A percentile compares a stretch with the other conserved stretches of the same genome.
These are phyloP conservation scores for Bombyx huttoni DNA, from an alignment of 2,888 invertebrate species.

Conservation along the genomic window DNA sequence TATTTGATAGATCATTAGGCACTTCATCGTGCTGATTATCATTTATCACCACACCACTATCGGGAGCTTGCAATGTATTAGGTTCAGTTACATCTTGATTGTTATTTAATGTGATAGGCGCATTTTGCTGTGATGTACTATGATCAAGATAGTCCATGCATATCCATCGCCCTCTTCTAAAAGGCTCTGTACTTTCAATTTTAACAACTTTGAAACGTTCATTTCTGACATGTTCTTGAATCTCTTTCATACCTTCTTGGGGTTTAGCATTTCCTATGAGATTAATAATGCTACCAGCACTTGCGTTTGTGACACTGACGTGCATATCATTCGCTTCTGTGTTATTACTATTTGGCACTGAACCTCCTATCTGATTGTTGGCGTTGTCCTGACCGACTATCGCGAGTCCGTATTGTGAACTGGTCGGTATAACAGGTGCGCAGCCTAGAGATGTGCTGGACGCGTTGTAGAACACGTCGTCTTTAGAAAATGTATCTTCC, in stretches of 20 bases:
- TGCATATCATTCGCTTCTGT: slow-evolving; percentile 73
- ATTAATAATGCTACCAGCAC: slow-evolving; percentile 74
- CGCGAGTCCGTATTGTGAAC: slow-evolving; percentile 86
- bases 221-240: slow-evolving; percentile 82
- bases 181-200: slow-evolving; percentile 95
- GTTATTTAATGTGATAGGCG: slow-evolving; percentile 61
- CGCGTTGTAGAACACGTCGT: slow-evolving; percentile 84
- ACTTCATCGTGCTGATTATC: slow-evolving; percentile 67
- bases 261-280: slow-evolving; percentile 69
- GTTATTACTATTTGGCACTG: slow-evolving; percentile 68
- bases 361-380: slow-evolving; percentile 55
- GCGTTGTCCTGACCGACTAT: slow-evolving; percentile 78
- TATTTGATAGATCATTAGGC: slow-evolving; percentile 59
- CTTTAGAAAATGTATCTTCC: slow-evolving; percentile 88
- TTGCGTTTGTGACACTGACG: slow-evolving; percentile 75
- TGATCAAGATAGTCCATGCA: slow-evolving; percentile 96
- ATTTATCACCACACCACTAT: slow-evolving; percentile 66
- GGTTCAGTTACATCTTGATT: slow-evolving; percentile 58
- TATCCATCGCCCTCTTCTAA: slow-evolving; percentile 92
- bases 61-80: slow-evolving; percentile 54
- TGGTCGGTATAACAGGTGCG: slow-evolving; percentile 86
- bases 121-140: slow-evolving; percentile 72
- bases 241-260: slow-evolving; percentile 71
- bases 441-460: slow-evolving; percentile 83
- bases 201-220: slow-evolving; percentile 95